These are phyloP conservation scores for Rhyacichthys aspro DNA, from an alignment of 2,797 vertebrate species.

Conservation along the genomic window DNA sequence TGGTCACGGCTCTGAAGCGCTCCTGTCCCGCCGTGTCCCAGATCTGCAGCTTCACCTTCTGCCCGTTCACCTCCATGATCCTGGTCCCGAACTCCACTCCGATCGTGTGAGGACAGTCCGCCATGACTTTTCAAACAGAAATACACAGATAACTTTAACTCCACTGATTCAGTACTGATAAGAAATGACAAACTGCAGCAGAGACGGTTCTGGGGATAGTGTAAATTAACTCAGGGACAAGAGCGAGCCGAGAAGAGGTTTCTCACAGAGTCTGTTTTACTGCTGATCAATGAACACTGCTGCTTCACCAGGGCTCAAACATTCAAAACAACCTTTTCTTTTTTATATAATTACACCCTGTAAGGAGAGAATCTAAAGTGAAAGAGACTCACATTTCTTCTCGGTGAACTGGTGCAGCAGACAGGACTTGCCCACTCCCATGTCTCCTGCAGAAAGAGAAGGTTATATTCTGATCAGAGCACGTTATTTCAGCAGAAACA, in stretches of 20 bases:
- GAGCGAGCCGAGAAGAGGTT: too few relatives aligned
- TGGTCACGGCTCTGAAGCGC: slow-evolving; percentile 94
- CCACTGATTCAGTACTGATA: too few relatives aligned
- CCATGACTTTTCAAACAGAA: slow-evolving; percentile 87
- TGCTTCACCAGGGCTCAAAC: too few relatives aligned
- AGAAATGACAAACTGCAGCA: too few relatives aligned
- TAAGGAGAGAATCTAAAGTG: not conserved
- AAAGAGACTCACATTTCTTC: slow-evolving; percentile 93
- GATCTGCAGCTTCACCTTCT: slow-evolving; percentile 99
- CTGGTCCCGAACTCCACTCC: slow-evolving; percentile 97
- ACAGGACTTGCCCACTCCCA: slow-evolving; percentile 98
- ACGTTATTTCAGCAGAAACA: not conserved
- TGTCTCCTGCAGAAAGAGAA: slow-evolving; percentile 85
- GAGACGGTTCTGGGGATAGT: too few relatives aligned
- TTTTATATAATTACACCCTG: too few relatives aligned
- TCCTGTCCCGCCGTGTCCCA: slow-evolving; percentile 99
- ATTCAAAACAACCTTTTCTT: too few relatives aligned
- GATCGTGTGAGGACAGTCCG: slow-evolving; percentile 98
- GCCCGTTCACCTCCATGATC: slow-evolving; percentile 97
- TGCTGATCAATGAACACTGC: too few relatives aligned
- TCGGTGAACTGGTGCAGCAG: slow-evolving; percentile 98
- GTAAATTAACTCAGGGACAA: too few relatives aligned
- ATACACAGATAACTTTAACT: too few relatives aligned
- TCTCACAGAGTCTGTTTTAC: too few relatives aligned
- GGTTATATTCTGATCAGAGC: too few relatives aligned